Evolutionary conservation across 1,140 invertebrate species (phyloP).

Genomic region (Aethina tumida): DNA sequence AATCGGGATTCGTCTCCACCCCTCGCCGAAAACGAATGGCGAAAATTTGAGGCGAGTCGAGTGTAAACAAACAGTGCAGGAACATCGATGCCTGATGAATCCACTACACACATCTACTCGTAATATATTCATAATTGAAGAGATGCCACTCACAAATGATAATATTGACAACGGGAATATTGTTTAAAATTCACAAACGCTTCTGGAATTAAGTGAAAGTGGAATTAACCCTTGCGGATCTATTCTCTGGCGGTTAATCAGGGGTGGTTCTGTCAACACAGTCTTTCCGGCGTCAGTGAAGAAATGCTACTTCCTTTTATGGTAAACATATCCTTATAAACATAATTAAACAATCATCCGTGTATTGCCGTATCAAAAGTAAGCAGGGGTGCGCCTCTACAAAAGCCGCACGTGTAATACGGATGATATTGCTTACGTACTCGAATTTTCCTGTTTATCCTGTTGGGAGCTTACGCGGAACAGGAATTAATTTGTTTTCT

Average conservation of each 20-base stretch:
- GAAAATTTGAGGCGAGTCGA: too few species aligned
- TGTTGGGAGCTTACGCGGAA: conserved; percentile 9
- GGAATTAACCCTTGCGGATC: conserved; percentile 26
- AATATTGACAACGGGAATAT: conserved; percentile 28
- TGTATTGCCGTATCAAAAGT: too few species aligned
- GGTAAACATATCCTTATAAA: conserved; percentile 10
- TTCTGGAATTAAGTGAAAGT: conserved; percentile 29
- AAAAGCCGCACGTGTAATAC: conserved; percentile 9
- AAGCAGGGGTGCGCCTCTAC: too few species aligned
- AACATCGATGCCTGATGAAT: too few species aligned
- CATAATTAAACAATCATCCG: too few species aligned
- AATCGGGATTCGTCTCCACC: too few species aligned
- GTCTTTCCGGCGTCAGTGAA: conserved; percentile 9
- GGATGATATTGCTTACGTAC: conserved; percentile 9
- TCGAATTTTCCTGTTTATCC: conserved; percentile 15
- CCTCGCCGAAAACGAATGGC: too few species aligned
- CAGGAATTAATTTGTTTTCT: too few species aligned
- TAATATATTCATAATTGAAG: conserved; percentile 31
- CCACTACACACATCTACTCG: conserved; percentile 16
- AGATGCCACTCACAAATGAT: conserved; percentile 25
- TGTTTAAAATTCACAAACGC: conserved; percentile 29
- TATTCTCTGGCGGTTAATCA: conserved; percentile 22
- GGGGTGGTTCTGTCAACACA: conserved; percentile 21
- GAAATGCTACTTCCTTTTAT: conserved; percentile 5
- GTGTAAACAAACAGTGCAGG: too few species aligned